phyloP scores from a whole-genome alignment of 2,888 invertebrate genomes.

The Limnephilus auricula region DNA sequence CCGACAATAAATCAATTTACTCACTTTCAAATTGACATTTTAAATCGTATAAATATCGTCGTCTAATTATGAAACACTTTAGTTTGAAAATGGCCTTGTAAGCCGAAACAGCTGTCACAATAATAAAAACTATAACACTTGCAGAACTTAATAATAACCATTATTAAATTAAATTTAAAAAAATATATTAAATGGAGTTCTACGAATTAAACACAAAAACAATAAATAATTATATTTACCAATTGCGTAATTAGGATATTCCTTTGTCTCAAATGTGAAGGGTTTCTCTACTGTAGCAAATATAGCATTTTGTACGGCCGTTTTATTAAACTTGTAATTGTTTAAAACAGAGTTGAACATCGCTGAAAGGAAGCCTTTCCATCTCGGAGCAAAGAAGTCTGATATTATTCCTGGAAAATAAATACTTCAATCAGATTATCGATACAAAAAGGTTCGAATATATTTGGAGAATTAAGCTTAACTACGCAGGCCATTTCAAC shows the following conservation, averaged over 20 bases:
- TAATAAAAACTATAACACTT: no score
- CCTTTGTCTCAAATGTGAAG: conserved; percentile 77
- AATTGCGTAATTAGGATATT: conserved; percentile 73
- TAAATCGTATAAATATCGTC: no score
- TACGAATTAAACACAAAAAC: no score
- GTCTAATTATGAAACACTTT: no score
- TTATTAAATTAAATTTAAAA: no score
- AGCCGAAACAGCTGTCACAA: no score
- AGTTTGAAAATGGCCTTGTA: no score
- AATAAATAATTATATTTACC: no score
- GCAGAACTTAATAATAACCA: no score
- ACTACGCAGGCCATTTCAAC: background rate
- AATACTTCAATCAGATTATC: background rate
- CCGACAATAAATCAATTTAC: no score
- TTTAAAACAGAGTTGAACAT: conserved; percentile 78
- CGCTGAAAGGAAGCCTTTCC: conserved; percentile 83
- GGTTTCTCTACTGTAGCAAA: conserved; percentile 82
- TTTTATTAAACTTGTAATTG: conserved; percentile 79
- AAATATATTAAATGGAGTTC: no score
- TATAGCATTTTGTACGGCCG: conserved; percentile 77
- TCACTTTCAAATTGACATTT: no score
- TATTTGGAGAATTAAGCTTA: background rate
- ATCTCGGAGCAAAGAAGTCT: conserved; percentile 87
- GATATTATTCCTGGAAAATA: conserved; percentile 74
- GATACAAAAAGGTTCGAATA: background rate